phyloP scores from a whole-genome alignment of 1,140 invertebrate genomes.

The Parasteatoda tepidariorum region DNA sequence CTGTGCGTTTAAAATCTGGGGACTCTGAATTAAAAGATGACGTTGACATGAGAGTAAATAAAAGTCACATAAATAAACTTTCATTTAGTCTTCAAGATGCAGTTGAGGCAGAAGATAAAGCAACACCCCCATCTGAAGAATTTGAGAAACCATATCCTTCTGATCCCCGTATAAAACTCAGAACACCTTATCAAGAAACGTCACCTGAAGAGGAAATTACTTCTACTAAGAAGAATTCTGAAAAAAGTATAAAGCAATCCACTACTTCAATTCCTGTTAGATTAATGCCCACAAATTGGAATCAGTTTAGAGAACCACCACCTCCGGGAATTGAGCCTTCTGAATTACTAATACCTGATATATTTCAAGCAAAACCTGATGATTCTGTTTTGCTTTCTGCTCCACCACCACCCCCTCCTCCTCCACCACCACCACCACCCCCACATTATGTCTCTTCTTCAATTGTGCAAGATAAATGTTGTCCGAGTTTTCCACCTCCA shows the following conservation, averaged over 20 bases:
- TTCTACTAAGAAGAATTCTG: background rate
- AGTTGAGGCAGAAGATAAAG: background rate
- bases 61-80: background rate
- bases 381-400: background rate
- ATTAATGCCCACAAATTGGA: background rate
- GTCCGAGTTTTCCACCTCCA: background rate
- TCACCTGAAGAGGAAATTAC: background rate
- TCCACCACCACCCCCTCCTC: background rate
- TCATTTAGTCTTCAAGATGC: constrained; percentile 1
- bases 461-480: background rate
- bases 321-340: constrained; percentile 35
- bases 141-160: background rate
- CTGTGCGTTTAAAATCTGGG: constrained; percentile 20
- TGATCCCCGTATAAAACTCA: constrained; percentile 46
- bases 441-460: background rate
- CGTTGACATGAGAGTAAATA: background rate
- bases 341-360: background rate
- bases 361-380: background rate
- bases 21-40: background rate
- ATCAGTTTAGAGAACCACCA: constrained; percentile 16
- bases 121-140: constrained; percentile 24
- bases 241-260: too few species aligned
- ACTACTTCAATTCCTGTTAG: background rate
- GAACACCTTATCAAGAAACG: constrained; percentile 12
- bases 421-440: background rate